Base-by-base conservation (phyloP, 2,797 vertebrate species). In the Xenentodon cancila region DNA sequence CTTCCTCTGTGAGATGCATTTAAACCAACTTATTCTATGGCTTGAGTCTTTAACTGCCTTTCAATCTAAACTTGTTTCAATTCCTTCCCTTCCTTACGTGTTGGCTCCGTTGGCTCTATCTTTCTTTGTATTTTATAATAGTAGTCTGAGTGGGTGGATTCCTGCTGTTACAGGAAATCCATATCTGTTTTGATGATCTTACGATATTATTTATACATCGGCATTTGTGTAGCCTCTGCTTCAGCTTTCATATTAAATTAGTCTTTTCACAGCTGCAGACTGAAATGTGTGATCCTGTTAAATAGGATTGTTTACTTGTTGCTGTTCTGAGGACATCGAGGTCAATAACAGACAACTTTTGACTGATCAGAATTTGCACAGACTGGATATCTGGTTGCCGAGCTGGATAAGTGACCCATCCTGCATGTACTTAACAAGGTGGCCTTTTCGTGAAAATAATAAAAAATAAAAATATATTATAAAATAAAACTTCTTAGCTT, bases 281-380 rank as follows among this genome's bases (percentile, higher is more conserved):
- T 49, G 34, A 49, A 68, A 55, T 42, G 16, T 15, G 8, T 7
- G 5, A n/a, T 48, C 53, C 68, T 64, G 22, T 73, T 57, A 76
- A 44, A 63, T 54, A 27, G 53, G 18, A 73, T 46, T n/a, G 27
- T 71, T 79, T 74, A 77, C 64, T 77, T 75, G 57, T 75, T 77
- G 71, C 59, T 32, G 20, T n/a, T 17, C 15, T 12, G 19, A 70
- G 59, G 46, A 48, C 65, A 81, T 68, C 34, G 61, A 72, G 67
- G 73, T 75, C 64, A 68, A 55, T 43, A 64, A 57, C 62, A 62
- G 49, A 9, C n/a, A 49, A 43, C 21, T 62, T 58, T 58, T 13
- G 1, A 18, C 16, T 42, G 6, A 53, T 64, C 46, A 43, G 30
- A 81, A 66, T 48, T 46, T 77, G 21, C 18, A 45, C 12, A 45